Evolutionary conservation across 2,797 vertebrate species (phyloP), one percentile per base, ranked within the genome.

Genomic region (Dipus sagitta): DNA sequence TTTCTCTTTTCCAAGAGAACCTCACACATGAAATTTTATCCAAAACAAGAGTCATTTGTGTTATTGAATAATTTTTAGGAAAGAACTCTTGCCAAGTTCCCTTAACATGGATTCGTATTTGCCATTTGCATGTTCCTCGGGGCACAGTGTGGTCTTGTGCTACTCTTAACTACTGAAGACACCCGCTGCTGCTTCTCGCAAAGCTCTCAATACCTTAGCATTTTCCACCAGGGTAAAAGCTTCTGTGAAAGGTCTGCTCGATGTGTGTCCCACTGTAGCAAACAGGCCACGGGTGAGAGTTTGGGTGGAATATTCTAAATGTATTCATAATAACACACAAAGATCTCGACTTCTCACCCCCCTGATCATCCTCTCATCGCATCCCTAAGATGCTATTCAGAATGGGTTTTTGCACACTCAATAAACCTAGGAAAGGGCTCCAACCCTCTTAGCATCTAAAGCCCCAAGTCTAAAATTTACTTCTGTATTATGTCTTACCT

Each of bases 11-110:
- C 30, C 38, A 90, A 87, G 75, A 62, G 24, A 87, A 52, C 13
- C 42, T 70, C 71, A 75, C 13, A 26, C n/a, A 10, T 78, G 52
- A 67, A 72, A 42, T 82, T 88, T 47, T 82, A 86, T 76, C 47
- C 58, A 64, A 79, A 85, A 60, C 4, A 86, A 30, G 30, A 60
- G 92, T 92, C 52, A 68, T 86, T 95, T 92, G 76, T 92, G 21
- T 34, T 67, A 34, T 28, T 80, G 74, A 89, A 90, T 88, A n/a
- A 90, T 77, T 83, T 89, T 92, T 75, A 75, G 24, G 75, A 94
- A 26, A 72, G 17, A 80, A 94, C 26, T 72, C 34, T 94, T 91
- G 72, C 58, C 77, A 89, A 28, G 15, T 93, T 94, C 30, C 92
- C 18, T 72, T 84, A 75, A 65, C 30, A 42, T 28, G 62, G 24